These are phyloP conservation scores for Antheraea mylitta DNA, from an alignment of 1,140 invertebrate species.

Conservation along the genomic window DNA sequence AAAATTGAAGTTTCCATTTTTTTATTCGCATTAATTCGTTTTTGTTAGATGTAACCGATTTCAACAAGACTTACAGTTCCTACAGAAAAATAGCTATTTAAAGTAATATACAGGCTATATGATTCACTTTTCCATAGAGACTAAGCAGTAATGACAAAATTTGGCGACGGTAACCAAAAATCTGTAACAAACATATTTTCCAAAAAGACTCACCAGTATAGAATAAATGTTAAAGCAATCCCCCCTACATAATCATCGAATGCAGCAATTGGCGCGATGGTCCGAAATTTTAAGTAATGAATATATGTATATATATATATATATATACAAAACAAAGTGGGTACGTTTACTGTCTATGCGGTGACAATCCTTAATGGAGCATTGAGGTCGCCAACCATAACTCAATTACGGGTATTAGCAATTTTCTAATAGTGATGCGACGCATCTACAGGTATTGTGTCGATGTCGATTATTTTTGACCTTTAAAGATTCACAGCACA, in stretches of 20 bases:
- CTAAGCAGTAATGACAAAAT: too few species aligned
- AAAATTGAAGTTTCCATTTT: too few species aligned
- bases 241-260: slow-evolving; percentile 39
- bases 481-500: too few species aligned
- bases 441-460: not conserved
- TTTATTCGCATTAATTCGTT: too few species aligned
- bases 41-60: too few species aligned
- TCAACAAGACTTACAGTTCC: too few species aligned
- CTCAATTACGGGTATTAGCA: slow-evolving; percentile 73
- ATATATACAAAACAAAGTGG: not conserved
- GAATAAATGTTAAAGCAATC: slow-evolving; percentile 16
- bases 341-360: slow-evolving; percentile 16
- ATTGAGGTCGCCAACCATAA: slow-evolving; percentile 66
- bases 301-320: too few species aligned
- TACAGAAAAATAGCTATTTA: too few species aligned
- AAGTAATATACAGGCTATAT: too few species aligned
- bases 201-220: slow-evolving; percentile 30
- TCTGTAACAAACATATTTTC: not conserved
- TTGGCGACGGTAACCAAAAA: too few species aligned
- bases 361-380: slow-evolving; percentile 42
- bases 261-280: not conserved
- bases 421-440: slow-evolving; percentile 58
- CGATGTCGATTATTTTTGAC: not conserved
- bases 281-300: not conserved
- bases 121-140: too few species aligned